These are phyloP conservation scores for Idaea straminata DNA, from an alignment of 2,888 invertebrate species.

Conservation along the genomic window DNA sequence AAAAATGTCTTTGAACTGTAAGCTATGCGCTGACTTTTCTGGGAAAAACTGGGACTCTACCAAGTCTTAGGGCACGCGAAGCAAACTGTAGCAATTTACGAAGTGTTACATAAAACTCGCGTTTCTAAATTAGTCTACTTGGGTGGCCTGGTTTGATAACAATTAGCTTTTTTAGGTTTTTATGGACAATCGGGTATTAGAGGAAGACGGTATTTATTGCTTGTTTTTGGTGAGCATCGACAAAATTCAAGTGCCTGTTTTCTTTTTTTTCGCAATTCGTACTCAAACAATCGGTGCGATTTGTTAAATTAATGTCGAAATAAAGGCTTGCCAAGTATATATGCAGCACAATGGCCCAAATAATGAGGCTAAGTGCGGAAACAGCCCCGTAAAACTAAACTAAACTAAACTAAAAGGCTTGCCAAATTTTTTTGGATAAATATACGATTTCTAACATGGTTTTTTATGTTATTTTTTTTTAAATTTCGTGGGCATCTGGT, in stretches of 20 bases:
- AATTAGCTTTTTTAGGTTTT: constrained; percentile 69
- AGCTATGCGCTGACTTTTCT: constrained; percentile 65
- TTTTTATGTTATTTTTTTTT: too few relatives aligned
- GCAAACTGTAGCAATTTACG: constrained; percentile 63
- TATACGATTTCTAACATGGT: too few relatives aligned
- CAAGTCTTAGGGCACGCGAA: constrained; percentile 46
- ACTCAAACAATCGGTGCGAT: too few relatives aligned
- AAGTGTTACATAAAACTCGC: constrained; percentile 68
- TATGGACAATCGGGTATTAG: constrained; percentile 59
- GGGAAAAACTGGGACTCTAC: constrained; percentile 54
- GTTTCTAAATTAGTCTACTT: constrained; percentile 66
- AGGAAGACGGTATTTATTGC: constrained; percentile 52
- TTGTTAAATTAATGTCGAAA: too few relatives aligned
- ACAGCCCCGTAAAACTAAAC: too few relatives aligned
- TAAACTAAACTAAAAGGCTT: too few relatives aligned
- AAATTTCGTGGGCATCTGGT: too few relatives aligned
- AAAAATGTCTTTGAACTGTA: constrained; percentile 68
- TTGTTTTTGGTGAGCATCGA: constrained; percentile 46
- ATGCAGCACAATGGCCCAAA: too few relatives aligned
- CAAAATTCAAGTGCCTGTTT: constrained; percentile 25
- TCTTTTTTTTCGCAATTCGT: too few relatives aligned
- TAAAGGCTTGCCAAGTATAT: too few relatives aligned
- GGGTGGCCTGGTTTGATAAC: constrained; percentile 70
- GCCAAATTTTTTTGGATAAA: too few relatives aligned
- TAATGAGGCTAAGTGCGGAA: too few relatives aligned